Conservation (phyloP, 2,888 invertebrate species). For the Xestia c-nigrum region DNA sequence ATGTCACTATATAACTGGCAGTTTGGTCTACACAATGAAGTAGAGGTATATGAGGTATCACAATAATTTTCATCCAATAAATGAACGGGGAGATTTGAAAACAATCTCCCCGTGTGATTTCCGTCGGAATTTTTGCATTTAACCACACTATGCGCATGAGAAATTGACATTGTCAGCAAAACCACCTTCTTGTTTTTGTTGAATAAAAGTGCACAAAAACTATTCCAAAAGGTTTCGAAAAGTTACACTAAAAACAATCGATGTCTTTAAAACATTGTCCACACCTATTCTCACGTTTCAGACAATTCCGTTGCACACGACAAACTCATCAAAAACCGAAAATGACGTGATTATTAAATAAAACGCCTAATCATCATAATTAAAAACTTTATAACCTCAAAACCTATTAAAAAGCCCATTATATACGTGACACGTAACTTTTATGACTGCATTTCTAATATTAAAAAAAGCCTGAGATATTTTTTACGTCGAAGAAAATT, state of each 20-base stretch:
- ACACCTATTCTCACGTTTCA: slow-evolving; percentile 7
- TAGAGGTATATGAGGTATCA: too few species aligned
- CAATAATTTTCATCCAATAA: too few species aligned
- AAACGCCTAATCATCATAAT: slow-evolving; percentile 54
- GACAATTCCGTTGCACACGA: slow-evolving; percentile 29
- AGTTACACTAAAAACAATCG: background rate
- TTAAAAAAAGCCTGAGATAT: slow-evolving; percentile 71
- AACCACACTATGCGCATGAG: background rate
- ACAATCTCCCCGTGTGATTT: too few species aligned
- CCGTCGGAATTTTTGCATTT: too few species aligned
- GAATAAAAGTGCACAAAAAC: background rate
- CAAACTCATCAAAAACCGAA: slow-evolving; percentile 35
- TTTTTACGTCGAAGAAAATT: slow-evolving; percentile 85
- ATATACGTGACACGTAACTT: slow-evolving; percentile 64
- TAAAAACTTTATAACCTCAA: slow-evolving; percentile 55
- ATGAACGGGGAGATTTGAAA: too few species aligned
- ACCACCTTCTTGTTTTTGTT: background rate
- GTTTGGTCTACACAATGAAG: too few species aligned
- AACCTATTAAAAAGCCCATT: slow-evolving; percentile 64
- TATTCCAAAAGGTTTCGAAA: background rate
- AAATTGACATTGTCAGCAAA: background rate
- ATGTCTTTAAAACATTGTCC: background rate
- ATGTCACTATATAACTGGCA: too few species aligned
- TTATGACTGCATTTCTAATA: slow-evolving; percentile 66
- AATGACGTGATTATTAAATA: slow-evolving; percentile 51